Conservation (phyloP, 92 coral and sea anemone genomes). For the Porites divaricata region DNA sequence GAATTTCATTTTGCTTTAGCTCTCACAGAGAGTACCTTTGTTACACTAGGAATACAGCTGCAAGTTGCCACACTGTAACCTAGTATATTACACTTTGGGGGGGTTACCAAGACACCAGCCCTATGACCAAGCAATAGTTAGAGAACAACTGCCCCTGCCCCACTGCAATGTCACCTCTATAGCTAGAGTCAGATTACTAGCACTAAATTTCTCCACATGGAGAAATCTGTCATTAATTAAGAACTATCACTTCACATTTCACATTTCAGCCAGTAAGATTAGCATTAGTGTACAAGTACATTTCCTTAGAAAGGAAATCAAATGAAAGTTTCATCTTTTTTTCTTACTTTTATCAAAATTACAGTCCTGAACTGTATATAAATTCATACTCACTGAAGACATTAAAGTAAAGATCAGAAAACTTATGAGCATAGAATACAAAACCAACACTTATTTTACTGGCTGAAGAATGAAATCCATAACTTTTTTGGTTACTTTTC, state of each 20-base stretch:
- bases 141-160: background rate
- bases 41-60: constrained; percentile 29
- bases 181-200: background rate
- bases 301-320: background rate
- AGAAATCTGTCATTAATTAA: background rate
- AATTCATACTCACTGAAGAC: background rate
- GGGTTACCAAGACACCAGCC: background rate
- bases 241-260: background rate
- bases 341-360: too few species aligned
- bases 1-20: constrained; percentile 21
- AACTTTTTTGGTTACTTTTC: background rate
- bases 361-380: background rate
- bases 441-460: background rate
- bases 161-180: background rate
- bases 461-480: background rate
- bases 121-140: constrained; percentile 11
- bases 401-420: background rate
- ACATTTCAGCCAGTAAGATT: constrained; percentile 13
- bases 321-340: background rate
- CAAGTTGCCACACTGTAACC: constrained; percentile 11
- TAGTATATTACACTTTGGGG: constrained; percentile 36
- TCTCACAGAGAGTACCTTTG: constrained; percentile 74
- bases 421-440: background rate
- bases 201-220: background rate
- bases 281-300: background rate